phyloP scores from a whole-genome alignment of 2,797 vertebrate species.

The Lacerta agilis region DNA sequence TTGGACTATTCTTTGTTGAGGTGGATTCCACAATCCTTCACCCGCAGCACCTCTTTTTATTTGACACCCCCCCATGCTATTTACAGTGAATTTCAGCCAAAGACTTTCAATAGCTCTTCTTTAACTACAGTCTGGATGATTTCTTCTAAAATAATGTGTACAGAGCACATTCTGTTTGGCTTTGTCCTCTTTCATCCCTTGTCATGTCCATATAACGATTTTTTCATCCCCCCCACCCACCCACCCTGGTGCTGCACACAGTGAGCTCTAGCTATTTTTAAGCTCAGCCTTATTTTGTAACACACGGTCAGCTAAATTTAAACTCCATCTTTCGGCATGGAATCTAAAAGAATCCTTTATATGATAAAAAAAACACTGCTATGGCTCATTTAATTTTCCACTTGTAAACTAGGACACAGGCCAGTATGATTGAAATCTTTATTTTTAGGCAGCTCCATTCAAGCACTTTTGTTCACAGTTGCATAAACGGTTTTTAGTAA shows the following conservation, averaged over 20 bases:
- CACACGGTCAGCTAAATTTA: conserved; percentile 79
- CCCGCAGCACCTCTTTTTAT: conserved; percentile 20
- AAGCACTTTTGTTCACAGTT: conserved; percentile 59
- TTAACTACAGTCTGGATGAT: neutral
- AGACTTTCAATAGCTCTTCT: neutral
- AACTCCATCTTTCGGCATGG: conserved; percentile 69
- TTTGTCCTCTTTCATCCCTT: conserved; percentile 46
- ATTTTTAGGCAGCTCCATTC: conserved; percentile 73
- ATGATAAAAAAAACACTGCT: conserved; percentile 71
- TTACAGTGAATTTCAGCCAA: conserved; percentile 3
- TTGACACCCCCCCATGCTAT: conserved; percentile 1
- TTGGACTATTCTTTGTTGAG: neutral
- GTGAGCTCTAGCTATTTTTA: conserved; percentile 66
- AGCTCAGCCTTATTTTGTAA: conserved; percentile 47
- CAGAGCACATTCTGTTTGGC: neutral
- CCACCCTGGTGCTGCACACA: conserved; percentile 42
- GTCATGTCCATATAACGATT: conserved; percentile 68
- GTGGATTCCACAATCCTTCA: neutral
- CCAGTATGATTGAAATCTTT: conserved; percentile 69
- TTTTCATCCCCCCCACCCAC: conserved; percentile 57
- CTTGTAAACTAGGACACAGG: conserved; percentile 65
- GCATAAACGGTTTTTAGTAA: conserved; percentile 59
- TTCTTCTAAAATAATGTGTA: neutral
- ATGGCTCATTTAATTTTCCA: conserved; percentile 72
- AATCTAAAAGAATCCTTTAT: conserved; percentile 71